A percentile compares a stretch with the other conserved stretches of the same genome.
phyloP scores from a whole-genome alignment of 2,888 invertebrate species.

The Serripes groenlandicus region DNA sequence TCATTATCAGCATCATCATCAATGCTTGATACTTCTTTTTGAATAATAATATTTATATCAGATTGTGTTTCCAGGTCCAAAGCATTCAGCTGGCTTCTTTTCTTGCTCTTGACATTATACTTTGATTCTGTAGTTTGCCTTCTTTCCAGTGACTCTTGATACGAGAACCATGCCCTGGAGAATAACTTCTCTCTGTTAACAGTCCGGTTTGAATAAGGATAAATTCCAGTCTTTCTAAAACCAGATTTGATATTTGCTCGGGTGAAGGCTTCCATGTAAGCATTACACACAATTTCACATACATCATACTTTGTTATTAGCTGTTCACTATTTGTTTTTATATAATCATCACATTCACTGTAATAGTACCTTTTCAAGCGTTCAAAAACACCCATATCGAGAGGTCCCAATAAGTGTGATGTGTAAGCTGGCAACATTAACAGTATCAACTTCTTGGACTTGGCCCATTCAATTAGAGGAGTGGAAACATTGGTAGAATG shows the following conservation, averaged over 20 bases:
- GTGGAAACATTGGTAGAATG: conserved; percentile 30
- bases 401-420: background rate
- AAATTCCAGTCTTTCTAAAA: conserved; percentile 33
- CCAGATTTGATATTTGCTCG: conserved; percentile 23
- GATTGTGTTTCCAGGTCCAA: too few species aligned
- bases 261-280: conserved; percentile 32
- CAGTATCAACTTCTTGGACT: conserved; percentile 13
- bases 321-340: conserved; percentile 26
- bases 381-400: conserved; percentile 35
- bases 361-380: conserved; percentile 45
- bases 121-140: too few species aligned
- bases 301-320: conserved; percentile 30
- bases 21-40: too few species aligned
- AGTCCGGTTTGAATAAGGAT: conserved; percentile 9
- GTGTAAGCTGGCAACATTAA: conserved; percentile 15
- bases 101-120: too few species aligned
- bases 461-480: conserved; percentile 30
- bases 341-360: conserved; percentile 24
- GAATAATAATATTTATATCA: too few species aligned
- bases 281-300: conserved; percentile 26
- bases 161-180: too few species aligned
- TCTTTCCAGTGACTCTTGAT: too few species aligned
- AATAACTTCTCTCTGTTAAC: too few species aligned
- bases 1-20: too few species aligned
- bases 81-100: too few species aligned